Base-by-base conservation (phyloP, 2,888 invertebrate genomes). In the Lissonota sp. region DNA sequence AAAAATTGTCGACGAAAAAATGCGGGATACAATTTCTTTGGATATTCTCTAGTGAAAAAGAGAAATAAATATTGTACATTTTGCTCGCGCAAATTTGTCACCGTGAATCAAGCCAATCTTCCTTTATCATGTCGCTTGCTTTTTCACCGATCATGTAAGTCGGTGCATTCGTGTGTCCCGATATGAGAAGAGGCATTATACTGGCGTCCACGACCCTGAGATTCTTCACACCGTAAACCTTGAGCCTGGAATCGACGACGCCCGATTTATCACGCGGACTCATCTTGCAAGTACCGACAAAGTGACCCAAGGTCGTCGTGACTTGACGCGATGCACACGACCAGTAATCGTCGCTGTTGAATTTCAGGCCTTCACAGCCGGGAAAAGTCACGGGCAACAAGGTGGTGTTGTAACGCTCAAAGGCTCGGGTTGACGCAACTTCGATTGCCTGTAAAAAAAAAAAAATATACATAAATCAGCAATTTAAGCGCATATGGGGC, bases 271-370 rank as follows among this genome's bases (percentile, higher is more conserved):
- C 90, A 8, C 86, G 84, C 0, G 92, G 92, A 0, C 93, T 93
- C 94, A 94, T 94, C 87, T 93, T 93, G 82, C 94, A 94, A 1
- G 94, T 94, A 5, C 94, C 94, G 0, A 92, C 93, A 66, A 90
- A 92, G 74, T 92, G 92, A 14, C 96, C 96, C 84, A 97, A 92
- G 62, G 96, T 96, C 72, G 96, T 95, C 5, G 96, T 95, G 14
- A 96, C 94, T 82, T 95, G 95, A 83, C 95, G 94, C 26, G 96
- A 94, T 57, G 95, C 95, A 88, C 97, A 97, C 67, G 94, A 94
- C 96, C 96, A 97, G 89, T 97, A 97, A 8, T 93, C 91, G 84
- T 96, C 95, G 1, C 95, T 95, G 77, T 94, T 94, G 88, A 96
- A 96, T 5, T 85, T 58, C 5, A 94, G 87, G 63, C 94, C 90